These are phyloP conservation scores for Alauda arvensis DNA, from an alignment of 2,797 vertebrate genomes.

Conservation along the genomic window DNA sequence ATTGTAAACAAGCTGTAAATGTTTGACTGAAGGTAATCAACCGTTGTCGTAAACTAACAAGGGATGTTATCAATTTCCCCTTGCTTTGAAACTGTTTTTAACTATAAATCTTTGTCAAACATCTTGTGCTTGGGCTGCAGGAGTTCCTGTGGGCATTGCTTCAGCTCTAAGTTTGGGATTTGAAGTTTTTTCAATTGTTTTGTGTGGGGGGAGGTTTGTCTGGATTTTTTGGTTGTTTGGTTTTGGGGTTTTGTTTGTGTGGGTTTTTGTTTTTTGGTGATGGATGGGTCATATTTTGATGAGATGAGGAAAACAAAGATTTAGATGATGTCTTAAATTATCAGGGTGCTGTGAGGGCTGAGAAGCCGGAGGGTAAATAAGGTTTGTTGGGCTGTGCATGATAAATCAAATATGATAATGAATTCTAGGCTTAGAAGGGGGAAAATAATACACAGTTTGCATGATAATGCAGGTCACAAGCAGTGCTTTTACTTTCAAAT, in stretches of 20 bases:
- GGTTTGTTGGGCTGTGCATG: neutral
- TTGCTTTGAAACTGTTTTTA: neutral
- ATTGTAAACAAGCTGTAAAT: constrained; percentile 15
- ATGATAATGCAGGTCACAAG: neutral
- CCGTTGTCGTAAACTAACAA: neutral
- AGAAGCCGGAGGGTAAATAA: neutral
- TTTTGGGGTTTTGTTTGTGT: too few relatives aligned
- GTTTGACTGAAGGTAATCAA: constrained; percentile 1
- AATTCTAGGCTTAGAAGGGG: neutral
- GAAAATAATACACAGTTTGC: neutral
- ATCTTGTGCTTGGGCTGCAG: neutral
- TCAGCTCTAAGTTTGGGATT: neutral
- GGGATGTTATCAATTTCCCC: neutral
- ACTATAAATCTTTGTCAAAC: neutral
- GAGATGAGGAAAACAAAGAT: neutral
- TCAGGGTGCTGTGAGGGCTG: neutral
- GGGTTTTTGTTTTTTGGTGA: neutral
- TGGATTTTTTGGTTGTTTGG: neutral
- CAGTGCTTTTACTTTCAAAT: neutral
- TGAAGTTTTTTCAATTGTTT: too few relatives aligned
- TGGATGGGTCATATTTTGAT: neutral
- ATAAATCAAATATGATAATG: neutral
- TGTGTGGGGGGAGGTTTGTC: too few relatives aligned
- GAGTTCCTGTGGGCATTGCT: neutral
- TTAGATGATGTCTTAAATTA: neutral